Evolutionary conservation across 2,113 vertebrate genomes (phyloP).

Genomic region (Zosterops pallidus): DNA sequence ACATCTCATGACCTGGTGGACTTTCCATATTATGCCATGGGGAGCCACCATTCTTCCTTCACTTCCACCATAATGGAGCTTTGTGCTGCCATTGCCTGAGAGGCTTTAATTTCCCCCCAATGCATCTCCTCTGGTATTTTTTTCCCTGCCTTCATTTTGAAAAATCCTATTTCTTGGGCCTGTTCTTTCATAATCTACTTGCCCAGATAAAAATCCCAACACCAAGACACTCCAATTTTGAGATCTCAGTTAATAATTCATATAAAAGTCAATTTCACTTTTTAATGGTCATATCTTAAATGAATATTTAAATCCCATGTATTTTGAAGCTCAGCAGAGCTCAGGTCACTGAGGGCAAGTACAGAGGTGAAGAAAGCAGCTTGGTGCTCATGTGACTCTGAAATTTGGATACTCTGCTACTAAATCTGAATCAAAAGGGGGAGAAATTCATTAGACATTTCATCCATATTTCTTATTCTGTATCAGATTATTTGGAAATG

Average conservation of each 20-base stretch:
- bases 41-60: neutral
- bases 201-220: neutral
- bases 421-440: neutral
- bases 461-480: neutral
- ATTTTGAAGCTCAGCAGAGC: neutral
- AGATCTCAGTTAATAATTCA: neutral
- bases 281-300: neutral
- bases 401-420: neutral
- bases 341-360: neutral
- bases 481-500: neutral
- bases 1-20: rapidly evolving
- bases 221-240: neutral
- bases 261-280: neutral
- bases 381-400: neutral
- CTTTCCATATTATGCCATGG: neutral
- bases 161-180: neutral
- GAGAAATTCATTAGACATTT: neutral
- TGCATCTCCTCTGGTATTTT: neutral
- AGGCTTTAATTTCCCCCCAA: neutral
- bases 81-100: neutral
- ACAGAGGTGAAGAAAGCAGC: neutral
- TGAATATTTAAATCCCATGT: neutral
- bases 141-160: neutral
- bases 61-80: rapidly evolving
- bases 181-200: neutral